A percentile compares a stretch with the other conserved stretches of the same genome.
phyloP scores from a whole-genome alignment of 2,113 vertebrate species.

The Chlamydotis undulata region DNA sequence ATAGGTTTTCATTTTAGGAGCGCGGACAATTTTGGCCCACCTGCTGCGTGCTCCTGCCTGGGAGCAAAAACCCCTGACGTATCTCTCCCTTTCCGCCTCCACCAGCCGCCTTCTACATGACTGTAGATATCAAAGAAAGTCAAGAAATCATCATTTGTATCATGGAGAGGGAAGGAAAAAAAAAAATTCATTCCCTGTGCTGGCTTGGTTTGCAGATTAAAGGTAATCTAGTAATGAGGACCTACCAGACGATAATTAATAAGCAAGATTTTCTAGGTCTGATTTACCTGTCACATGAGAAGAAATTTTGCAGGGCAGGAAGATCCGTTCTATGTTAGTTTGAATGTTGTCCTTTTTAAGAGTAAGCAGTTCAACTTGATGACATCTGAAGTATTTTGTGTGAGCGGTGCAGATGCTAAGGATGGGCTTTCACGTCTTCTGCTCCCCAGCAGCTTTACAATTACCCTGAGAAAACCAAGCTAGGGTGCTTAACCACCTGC shows the following conservation, averaged over 20 bases:
- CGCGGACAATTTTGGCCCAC: neutral
- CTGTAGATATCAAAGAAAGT: neutral
- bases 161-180: neutral
- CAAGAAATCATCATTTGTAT: neutral
- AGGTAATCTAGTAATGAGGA: neutral
- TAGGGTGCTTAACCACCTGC: neutral
- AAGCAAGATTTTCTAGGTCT: neutral
- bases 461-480: neutral
- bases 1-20: neutral
- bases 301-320: neutral
- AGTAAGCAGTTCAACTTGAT: neutral
- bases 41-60: neutral
- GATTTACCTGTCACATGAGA: neutral
- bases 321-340: neutral
- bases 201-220: neutral
- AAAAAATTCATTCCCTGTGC: fast-evolving
- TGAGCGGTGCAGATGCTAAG: neutral
- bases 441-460: neutral
- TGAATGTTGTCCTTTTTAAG: neutral
- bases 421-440: neutral
- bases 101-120: neutral
- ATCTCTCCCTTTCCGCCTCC: neutral
- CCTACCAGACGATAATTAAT: neutral
- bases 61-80: neutral
- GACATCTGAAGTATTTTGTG: neutral